Conservation (phyloP, 2,888 invertebrate genomes). For the Cylindroiulus punctatus region DNA sequence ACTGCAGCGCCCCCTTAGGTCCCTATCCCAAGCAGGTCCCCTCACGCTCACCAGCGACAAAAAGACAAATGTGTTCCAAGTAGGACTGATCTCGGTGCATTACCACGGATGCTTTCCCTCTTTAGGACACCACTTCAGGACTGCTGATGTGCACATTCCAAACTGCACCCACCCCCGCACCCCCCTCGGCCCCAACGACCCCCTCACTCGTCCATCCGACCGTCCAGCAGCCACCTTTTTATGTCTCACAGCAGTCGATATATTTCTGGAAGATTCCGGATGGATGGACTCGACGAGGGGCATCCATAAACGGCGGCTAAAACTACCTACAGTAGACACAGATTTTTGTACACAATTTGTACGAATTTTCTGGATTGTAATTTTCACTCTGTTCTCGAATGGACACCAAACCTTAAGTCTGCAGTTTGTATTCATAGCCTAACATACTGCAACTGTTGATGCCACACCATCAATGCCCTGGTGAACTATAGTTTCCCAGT, state of each 20-base stretch:
- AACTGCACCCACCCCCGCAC: background rate
- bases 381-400: background rate
- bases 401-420: background rate
- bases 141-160: background rate
- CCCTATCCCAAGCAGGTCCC: background rate
- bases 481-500: background rate
- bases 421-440: background rate
- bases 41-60: background rate
- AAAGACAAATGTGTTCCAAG: constrained; percentile 11
- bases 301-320: background rate
- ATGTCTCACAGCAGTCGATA: background rate
- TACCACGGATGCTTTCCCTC: background rate
- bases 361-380: background rate
- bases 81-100: constrained; percentile 20
- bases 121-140: background rate
- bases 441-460: background rate
- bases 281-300: background rate
- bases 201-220: background rate
- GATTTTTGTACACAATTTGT: background rate
- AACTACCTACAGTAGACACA: background rate
- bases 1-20: no score
- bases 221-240: background rate
- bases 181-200: background rate
- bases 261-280: background rate
- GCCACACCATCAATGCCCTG: background rate